Conservation (phyloP, 2,797 vertebrate genomes). For the Phataginus tricuspis region DNA sequence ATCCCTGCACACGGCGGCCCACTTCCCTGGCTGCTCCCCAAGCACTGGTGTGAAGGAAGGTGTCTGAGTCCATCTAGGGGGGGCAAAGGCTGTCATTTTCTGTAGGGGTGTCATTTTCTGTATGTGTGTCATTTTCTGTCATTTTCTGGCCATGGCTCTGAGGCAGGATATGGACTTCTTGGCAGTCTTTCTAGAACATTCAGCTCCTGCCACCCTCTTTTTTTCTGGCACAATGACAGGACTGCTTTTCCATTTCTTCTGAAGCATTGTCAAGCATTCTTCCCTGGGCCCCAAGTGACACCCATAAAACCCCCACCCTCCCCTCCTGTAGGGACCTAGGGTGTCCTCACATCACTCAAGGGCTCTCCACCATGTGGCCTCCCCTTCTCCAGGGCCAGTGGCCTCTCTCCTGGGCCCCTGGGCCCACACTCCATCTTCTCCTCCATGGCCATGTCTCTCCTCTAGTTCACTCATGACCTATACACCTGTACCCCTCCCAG, state of each 20-base stretch:
- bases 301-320: not conserved
- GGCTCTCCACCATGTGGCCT: not conserved
- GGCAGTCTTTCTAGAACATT: not conserved
- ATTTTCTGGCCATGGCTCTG: fast-evolving
- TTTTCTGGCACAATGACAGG: not conserved
- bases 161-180: not conserved
- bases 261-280: not conserved
- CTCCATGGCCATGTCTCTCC: not conserved
- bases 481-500: not conserved
- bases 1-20: not conserved
- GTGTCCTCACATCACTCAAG: not conserved
- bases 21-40: not conserved
- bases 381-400: not conserved
- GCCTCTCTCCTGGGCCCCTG: not conserved
- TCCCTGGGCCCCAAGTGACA: not conserved
- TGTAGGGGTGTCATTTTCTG: too few species aligned
- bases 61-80: too few species aligned
- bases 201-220: not conserved
- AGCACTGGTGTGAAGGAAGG: not conserved
- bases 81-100: not conserved
- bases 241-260: not conserved
- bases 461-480: not conserved
- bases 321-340: not conserved
- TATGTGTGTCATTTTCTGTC: too few species aligned
- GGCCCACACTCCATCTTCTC: too few species aligned